Conservation (phyloP, 2,113 vertebrate species). For the Columba janthina region DNA sequence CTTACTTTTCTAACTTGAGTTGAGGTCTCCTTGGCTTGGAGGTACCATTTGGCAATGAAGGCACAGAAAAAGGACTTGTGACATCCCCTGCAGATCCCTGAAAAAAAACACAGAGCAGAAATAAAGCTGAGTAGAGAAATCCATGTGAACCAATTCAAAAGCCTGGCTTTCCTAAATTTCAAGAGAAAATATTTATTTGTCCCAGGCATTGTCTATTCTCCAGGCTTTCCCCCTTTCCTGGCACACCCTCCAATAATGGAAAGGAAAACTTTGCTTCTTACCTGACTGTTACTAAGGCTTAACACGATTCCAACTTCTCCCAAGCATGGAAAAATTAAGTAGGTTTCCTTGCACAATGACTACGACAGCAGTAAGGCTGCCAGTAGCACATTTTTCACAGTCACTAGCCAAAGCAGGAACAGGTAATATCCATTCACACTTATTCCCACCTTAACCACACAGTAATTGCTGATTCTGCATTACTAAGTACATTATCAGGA, state of each 20-base stretch:
- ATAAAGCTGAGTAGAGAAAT: background rate
- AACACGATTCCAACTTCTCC: background rate
- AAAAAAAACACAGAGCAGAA: background rate
- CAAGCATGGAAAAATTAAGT: background rate
- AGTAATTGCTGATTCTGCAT: background rate
- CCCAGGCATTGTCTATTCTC: background rate
- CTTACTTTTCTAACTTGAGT: conserved; percentile 81
- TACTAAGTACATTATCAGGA: background rate
- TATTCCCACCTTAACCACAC: background rate
- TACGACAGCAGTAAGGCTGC: background rate
- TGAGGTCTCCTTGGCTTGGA: conserved; percentile 76
- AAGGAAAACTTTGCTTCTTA: background rate
- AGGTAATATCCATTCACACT: background rate
- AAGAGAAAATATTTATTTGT: background rate
- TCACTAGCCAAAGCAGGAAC: background rate
- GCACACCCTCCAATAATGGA: background rate
- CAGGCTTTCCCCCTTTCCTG: background rate
- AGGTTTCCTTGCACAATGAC: background rate
- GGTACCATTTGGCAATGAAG: conserved; percentile 77
- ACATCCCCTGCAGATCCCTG: conserved; percentile 76
- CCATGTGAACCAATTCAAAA: background rate
- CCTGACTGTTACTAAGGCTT: background rate
- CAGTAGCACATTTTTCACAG: background rate
- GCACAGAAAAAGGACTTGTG: conserved; percentile 68
- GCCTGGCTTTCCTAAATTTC: background rate